Base-by-base conservation (phyloP, 2,797 vertebrate genomes). In the Zalophus californianus region DNA sequence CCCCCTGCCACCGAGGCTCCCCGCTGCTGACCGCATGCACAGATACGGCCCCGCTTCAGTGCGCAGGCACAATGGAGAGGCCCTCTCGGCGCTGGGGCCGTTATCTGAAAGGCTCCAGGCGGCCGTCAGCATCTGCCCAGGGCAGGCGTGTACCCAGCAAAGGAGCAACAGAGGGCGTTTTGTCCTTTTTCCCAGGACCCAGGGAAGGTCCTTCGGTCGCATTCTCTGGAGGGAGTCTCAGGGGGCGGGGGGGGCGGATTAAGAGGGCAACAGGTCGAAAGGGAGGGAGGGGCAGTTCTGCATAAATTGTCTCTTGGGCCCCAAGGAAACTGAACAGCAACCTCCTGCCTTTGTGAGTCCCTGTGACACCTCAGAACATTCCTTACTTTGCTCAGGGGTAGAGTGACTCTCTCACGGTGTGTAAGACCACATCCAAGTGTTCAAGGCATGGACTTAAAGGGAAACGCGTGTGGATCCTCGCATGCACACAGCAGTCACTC, bases 131-230 rank as follows among this genome's bases (percentile, higher is more conserved):
- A 50, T 85, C 93, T 86, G 84, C n/a, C 35, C 78, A 12, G 15
- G 41, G 41, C 83, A 18, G 2, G 41, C 10, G 72, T 82, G 75
- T 62, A 72, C 96, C 84, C 82, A 52, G 88, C 80, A 79, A 86
- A 80, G 90, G 88, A 96, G 93, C 96, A 97, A 95, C 96, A 98
- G 96, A 95, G 85, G 97, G 96, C 1, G 48, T 97, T 97, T 96
- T 91, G 91, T 96, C 92, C 84, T 96, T 91, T 91, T 96, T 80
- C 94, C 94, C 91, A 94, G 95, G 92, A 90, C 92, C 60, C 64
- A 83, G 97, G 84, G 70, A 91, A 92, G 92, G 96, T 91, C 72
- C 94, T 86, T 88, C 44, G 2, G 64, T 88, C 32, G 32, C 56
- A 77, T 79, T 96, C 92, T 91, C 91, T 78, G 79, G n/a, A 70